Evolutionary conservation across 2,888 invertebrate species (phyloP).

Genomic region (Microdon myrmicae): DNA sequence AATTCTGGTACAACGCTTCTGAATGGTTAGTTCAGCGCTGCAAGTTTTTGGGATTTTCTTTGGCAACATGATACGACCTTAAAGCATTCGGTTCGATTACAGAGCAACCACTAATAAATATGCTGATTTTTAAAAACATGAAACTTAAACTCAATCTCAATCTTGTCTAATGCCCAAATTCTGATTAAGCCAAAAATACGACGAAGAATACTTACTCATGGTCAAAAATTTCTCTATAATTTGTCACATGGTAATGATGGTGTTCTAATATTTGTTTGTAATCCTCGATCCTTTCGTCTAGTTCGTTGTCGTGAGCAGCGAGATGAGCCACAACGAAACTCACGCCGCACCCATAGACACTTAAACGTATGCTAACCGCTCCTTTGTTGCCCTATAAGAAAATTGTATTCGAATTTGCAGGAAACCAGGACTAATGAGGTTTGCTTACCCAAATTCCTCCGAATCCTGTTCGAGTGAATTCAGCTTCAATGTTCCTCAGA

Average conservation of each 20-base stretch:
- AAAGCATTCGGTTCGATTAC: too few relatives aligned
- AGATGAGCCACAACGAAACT: slow-evolving; percentile 91
- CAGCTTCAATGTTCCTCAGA: slow-evolving; percentile 84
- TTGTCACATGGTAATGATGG: slow-evolving; percentile 81
- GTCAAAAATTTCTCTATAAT: slow-evolving; percentile 85
- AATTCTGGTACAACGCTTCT: too few relatives aligned
- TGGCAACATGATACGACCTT: too few relatives aligned
- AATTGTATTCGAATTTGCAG: not conserved
- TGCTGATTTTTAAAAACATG: not conserved
- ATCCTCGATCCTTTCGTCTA: slow-evolving; percentile 87
- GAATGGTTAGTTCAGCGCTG: too few relatives aligned
- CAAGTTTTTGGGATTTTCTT: too few relatives aligned
- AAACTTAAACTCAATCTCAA: too few relatives aligned
- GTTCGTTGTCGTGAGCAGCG: slow-evolving; percentile 86
- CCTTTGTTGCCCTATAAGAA: slow-evolving; percentile 90
- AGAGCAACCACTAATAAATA: too few relatives aligned
- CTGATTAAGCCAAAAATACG: too few relatives aligned
- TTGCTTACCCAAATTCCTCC: slow-evolving; percentile 89
- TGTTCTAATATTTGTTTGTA: slow-evolving; percentile 87
- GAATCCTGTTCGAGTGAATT: slow-evolving; percentile 89
- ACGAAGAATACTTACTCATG: slow-evolving; percentile 88
- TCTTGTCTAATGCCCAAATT: too few relatives aligned
- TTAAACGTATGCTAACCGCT: slow-evolving; percentile 87
- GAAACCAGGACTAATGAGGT: not conserved
- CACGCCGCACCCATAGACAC: slow-evolving; percentile 87